A percentile compares a stretch with the other conserved stretches of the same genome.
phyloP scores from a whole-genome alignment of 2,113 vertebrate species.

The Tragulus kanchil region DNA sequence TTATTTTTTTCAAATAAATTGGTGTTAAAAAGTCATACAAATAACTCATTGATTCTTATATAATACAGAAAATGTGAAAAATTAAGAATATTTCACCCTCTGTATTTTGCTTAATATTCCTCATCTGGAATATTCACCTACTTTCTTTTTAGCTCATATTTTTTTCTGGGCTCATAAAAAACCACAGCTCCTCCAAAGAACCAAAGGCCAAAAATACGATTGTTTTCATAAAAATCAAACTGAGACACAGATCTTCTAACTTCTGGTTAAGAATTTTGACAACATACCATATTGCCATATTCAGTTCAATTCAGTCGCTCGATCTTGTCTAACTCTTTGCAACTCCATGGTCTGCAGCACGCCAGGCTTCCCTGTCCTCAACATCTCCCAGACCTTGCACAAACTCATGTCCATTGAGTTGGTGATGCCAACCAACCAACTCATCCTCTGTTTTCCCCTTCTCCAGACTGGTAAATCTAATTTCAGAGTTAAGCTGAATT shows the following conservation, averaged over 20 bases:
- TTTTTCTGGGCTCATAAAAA: neutral
- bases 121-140: neutral
- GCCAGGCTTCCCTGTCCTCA: no score
- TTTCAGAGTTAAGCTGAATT: slow-evolving; percentile 38
- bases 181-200: neutral
- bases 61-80: neutral
- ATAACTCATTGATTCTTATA: neutral
- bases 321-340: no score
- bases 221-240: neutral
- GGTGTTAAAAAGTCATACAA: neutral
- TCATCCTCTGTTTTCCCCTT: no score
- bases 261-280: neutral
- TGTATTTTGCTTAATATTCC: neutral
- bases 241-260: neutral
- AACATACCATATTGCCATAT: neutral
- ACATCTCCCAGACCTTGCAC: no score
- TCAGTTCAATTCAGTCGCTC: no score
- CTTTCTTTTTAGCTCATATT: neutral
- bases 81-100: neutral
- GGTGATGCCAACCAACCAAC: no score
- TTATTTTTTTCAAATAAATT: slow-evolving; percentile 1
- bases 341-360: no score
- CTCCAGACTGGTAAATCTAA: neutral
- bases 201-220: neutral
- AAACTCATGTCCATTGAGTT: no score